A percentile compares a stretch with the other conserved stretches of the same genome.
phyloP scores from a whole-genome alignment of 2,888 invertebrate species.

The Shargacucullia verbasci region DNA sequence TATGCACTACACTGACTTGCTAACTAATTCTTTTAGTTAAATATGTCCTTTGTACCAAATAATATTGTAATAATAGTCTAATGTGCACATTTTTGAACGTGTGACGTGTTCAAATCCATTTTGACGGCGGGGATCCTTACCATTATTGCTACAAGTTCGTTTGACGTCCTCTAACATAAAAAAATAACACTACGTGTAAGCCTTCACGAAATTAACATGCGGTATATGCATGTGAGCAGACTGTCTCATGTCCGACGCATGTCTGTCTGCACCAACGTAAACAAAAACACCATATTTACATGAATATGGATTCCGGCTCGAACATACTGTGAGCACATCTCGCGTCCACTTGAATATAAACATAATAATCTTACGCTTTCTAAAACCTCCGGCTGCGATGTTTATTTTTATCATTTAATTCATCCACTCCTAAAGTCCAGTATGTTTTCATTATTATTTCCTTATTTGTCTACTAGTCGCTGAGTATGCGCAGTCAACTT shows the following conservation, averaged over 20 bases:
- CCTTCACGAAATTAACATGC: conserved; percentile 15
- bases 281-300: conserved; percentile 53
- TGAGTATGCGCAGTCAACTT: conserved; percentile 72
- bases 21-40: no score
- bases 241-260: conserved; percentile 25
- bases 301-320: conserved; percentile 52
- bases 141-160: no score
- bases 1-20: background rate
- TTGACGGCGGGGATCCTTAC: no score
- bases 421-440: conserved; percentile 58
- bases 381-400: conserved; percentile 44
- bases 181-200: conserved; percentile 2
- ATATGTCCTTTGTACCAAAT: no score
- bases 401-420: conserved; percentile 63
- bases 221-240: conserved; percentile 28
- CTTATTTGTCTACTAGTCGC: conserved; percentile 68
- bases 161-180: no score
- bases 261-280: conserved; percentile 36
- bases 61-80: no score
- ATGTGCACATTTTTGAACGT: no score
- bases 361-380: conserved; percentile 51
- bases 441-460: conserved; percentile 71
- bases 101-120: no score
- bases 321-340: conserved; percentile 21
- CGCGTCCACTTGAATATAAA: conserved; percentile 23